Evolutionary conservation across 30 jellyfish, hydroid and myxozoan species (phyloP).

Genomic region (Hydractinia echinata): DNA sequence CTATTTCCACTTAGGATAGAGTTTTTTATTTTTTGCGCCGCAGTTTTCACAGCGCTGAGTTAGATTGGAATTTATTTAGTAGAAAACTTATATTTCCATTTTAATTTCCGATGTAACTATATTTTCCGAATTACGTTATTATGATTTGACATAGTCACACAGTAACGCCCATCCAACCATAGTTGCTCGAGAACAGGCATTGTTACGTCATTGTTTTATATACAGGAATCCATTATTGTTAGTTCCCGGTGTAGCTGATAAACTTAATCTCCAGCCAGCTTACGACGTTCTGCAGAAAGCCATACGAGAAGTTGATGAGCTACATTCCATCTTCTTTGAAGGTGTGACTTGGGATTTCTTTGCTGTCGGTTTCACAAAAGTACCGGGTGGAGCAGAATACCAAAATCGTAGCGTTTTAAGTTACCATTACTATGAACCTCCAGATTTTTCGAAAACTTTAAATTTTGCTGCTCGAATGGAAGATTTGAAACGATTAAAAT

Average conservation of each 20-base stretch:
- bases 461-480: conserved; percentile 74
- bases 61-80: no score
- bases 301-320: conserved; percentile 72
- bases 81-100: no score
- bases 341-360: conserved; percentile 91
- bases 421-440: conserved; percentile 97
- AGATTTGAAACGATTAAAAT: conserved; percentile 70
- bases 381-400: conserved; percentile 82
- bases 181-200: no score
- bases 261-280: conserved; percentile 78
- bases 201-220: no score
- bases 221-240: conserved; percentile 70
- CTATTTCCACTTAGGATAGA: no score
- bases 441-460: conserved; percentile 78
- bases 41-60: no score
- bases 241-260: conserved; percentile 92
- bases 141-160: no score
- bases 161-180: no score
- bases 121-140: no score
- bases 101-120: no score
- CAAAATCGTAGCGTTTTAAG: conserved; percentile 85
- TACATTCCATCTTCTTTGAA: conserved; percentile 56
- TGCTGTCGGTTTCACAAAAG: conserved; percentile 80
- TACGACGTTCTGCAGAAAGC: conserved; percentile 95
- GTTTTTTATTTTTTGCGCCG: no score